These are phyloP conservation scores for Harpegnathos saltator DNA, from an alignment of 1,140 invertebrate genomes.

Conservation along the genomic window DNA sequence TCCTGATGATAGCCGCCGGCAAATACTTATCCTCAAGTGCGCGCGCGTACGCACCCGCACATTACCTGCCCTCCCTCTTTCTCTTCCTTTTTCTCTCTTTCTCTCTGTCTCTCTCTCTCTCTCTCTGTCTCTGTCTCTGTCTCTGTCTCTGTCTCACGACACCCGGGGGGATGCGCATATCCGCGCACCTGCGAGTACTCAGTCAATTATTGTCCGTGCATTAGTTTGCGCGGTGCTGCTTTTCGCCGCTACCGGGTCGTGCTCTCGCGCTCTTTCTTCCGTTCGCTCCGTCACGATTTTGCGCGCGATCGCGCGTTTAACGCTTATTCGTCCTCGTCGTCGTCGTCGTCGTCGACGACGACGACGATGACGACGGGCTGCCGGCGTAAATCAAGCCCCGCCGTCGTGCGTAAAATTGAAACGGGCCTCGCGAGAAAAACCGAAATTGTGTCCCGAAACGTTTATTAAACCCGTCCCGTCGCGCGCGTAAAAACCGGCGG, in stretches of 20 bases:
- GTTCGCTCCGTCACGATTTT: background rate
- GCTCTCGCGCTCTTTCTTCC: too few species aligned
- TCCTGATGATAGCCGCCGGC: conserved; percentile 66
- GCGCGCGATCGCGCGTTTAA: conserved; percentile 16
- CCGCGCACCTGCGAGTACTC: conserved; percentile 54
- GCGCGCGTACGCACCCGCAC: conserved; percentile 57
- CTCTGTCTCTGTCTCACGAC: too few species aligned
- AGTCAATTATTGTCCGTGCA: conserved; percentile 46
- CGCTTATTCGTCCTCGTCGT: background rate
- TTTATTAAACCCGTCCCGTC: conserved; percentile 57
- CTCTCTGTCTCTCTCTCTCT: too few species aligned
- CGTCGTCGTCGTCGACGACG: conserved; percentile 32
- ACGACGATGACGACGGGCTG: conserved; percentile 8
- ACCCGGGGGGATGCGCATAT: conserved; percentile 51
- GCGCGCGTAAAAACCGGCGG: conserved; percentile 29
- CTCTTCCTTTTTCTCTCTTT: too few species aligned
- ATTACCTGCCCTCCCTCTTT: conserved; percentile 59
- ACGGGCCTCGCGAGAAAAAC: conserved; percentile 43
- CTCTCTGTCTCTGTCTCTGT: too few species aligned
- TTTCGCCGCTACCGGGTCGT: conserved; percentile 3
- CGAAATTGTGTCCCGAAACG: conserved; percentile 34
- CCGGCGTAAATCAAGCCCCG: conserved; percentile 32
- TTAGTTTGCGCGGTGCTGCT: conserved; percentile 4
- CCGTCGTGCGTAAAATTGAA: conserved; percentile 60
- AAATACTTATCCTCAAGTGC: conserved; percentile 66